Evolutionary conservation across 2,888 invertebrate genomes (phyloP), one percentile per base, ranked within the genome.

Genomic region (Nephrotoma appendiculata): DNA sequence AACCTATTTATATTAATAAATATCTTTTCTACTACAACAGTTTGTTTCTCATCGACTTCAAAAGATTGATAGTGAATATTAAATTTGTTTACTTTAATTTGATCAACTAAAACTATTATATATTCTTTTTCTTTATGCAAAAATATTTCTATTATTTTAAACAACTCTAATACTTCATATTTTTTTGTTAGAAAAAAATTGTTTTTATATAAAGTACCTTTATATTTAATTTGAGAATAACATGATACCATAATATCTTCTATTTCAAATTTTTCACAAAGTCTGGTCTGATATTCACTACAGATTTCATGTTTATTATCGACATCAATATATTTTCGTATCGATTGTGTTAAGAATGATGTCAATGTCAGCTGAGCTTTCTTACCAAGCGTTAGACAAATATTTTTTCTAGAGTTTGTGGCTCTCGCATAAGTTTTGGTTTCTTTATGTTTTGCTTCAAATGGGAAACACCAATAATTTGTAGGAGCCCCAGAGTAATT

Each of bases 391-490:
- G 41, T 83, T 83, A 86, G 44, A 43, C 42, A 57, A 86, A 87
- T 86, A 83, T 87, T 87, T 86, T 83, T 87, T 83, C 87, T 87
- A 44, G 42, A 83, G 19, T 85, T 87, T 6, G 44, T 86, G 4
- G 45, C 42, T 43, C 83, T 86, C 2, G 86, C 57, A 87, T 86
- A 87, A 44, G 86, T 71, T 87, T 87, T 86, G 5, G 83, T 42
- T 87, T 87, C 87, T n/a, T 57, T 6, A 86, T 87, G 87, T 31
- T 87, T 87, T 83, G 86, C 87, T 86, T 87, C 87, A 44, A 86
- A 86, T 45, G 86, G 42, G 11, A 87, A 86, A 15, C 83, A 87
- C 86, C 87, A 87, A 83, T 86, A 83, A 86, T 57, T 71, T 86
- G 86, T 83, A 31, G 86, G 87, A 41, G 87, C 11, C 11, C 83